Percentiles rank a stretch among this genome's conserved stretches.
Conservation (phyloP, 1,140 invertebrate genomes). For the Caenorhabditis brenneri region DNA sequence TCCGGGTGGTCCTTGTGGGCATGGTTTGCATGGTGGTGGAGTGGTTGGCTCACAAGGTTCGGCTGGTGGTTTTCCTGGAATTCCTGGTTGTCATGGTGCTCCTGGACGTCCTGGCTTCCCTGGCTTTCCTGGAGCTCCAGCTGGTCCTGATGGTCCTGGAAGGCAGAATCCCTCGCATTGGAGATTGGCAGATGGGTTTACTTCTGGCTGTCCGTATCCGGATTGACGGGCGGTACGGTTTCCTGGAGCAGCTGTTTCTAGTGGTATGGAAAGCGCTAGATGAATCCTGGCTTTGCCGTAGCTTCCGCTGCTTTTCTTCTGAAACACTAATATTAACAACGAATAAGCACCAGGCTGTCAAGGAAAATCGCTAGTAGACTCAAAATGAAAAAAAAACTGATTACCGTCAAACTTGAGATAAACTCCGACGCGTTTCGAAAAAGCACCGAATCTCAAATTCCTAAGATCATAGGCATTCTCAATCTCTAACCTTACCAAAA, state of each 20-base stretch:
- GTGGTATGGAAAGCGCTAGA: no score
- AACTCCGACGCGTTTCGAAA: no score
- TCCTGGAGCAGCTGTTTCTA: slow-evolving; percentile 46
- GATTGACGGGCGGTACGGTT: slow-evolving; percentile 57
- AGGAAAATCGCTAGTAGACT: no score
- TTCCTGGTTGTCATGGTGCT: slow-evolving; percentile 58
- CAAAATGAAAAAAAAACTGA: no score
- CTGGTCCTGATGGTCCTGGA: slow-evolving; percentile 59
- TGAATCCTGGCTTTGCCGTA: no score
- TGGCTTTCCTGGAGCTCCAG: slow-evolving; percentile 56
- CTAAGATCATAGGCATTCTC: no score
- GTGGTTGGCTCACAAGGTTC: slow-evolving; percentile 60
- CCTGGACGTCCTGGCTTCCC: slow-evolving; percentile 57
- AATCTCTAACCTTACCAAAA: no score
- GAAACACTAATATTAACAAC: no score
- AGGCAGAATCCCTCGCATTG: slow-evolving; percentile 61
- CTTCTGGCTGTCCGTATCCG: slow-evolving; percentile 57
- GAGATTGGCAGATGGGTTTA: slow-evolving; percentile 60
- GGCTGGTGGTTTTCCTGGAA: slow-evolving; percentile 57
- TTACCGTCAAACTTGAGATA: no score
- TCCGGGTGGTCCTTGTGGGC: slow-evolving; percentile 60
- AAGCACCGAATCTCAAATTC: no score
- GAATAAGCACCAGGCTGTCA: no score
- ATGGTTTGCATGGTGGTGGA: slow-evolving; percentile 61
- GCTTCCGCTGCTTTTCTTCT: no score